Conservation (phyloP, 2,113 vertebrate species). For the Scophthalmus maximus region DNA sequence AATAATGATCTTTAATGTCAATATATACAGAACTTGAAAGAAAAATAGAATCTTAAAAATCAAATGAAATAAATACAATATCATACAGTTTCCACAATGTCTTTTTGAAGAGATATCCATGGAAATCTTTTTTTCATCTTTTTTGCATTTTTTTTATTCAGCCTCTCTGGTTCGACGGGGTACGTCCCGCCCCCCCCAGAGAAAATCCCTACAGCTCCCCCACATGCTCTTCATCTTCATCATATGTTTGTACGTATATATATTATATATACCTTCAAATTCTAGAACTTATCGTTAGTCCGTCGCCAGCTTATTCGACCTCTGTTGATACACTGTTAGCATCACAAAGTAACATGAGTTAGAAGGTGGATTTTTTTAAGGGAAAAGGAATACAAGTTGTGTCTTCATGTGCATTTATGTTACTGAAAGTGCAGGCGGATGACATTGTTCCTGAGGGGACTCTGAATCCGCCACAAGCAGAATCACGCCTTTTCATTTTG, state of each 20-base stretch:
- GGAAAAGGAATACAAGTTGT: slow-evolving; percentile 53
- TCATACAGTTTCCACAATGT: slow-evolving; percentile 94
- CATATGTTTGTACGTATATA: slow-evolving; percentile 21
- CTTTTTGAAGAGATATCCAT: slow-evolving; percentile 82
- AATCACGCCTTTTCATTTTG: slow-evolving; percentile 13
- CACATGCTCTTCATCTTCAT: slow-evolving; percentile 72
- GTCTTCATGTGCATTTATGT: slow-evolving; percentile 65
- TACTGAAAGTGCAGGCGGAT: slow-evolving; percentile 59
- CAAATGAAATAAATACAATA: slow-evolving; percentile 97
- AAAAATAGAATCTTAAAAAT: slow-evolving; percentile 93
- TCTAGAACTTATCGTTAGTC: slow-evolving; percentile 53
- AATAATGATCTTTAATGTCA: slow-evolving; percentile 93
- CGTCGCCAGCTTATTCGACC: slow-evolving; percentile 65
- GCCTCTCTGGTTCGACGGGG: slow-evolving; percentile 73
- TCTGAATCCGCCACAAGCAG: slow-evolving; percentile 26
- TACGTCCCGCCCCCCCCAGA: slow-evolving; percentile 70
- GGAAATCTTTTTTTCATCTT: slow-evolving; percentile 68
- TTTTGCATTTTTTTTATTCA: slow-evolving; percentile 67
- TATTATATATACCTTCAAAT: slow-evolving; percentile 43
- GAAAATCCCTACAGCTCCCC: slow-evolving; percentile 69
- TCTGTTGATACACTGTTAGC: slow-evolving; percentile 63
- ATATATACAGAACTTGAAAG: slow-evolving; percentile 94
- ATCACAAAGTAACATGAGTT: slow-evolving; percentile 68
- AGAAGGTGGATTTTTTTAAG: slow-evolving; percentile 49
- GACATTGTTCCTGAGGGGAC: slow-evolving; percentile 47